Base-by-base conservation (phyloP, 2,113 vertebrate genomes). In the Aleadryas rufinucha region DNA sequence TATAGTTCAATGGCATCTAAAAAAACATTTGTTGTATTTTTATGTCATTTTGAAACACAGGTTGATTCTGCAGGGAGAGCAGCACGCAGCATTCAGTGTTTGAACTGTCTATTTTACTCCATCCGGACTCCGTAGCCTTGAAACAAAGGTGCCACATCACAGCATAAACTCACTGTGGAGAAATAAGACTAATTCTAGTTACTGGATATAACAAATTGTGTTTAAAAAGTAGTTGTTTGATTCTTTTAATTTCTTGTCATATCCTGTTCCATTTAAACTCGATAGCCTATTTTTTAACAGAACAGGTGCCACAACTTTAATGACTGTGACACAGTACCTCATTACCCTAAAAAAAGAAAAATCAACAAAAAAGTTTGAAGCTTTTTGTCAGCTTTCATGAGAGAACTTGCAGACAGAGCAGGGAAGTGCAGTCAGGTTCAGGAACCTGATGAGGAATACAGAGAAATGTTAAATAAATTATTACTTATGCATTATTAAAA, bases 381-480 rank as follows among this genome's bases (percentile, higher is more conserved):
- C 18, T 83, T 71, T 35, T 72, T 85, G 50, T 85, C 66, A 65
- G 1, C 47, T 88, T 81, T 60, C n/a, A 45, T 16, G 16, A 81
- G 41, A 88, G 41, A 76, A 54, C 30, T 72, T 89, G 57, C 71
- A 89, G 64, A 61, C 53, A 78, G 78, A 96, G 64, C 56, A 87
- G 69, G n/a, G 57, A 89, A 86, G 42, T 24, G 22, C 41, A 70
- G 65, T 53, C 66, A 89, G 61, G 72, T 75, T 89, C 64, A 69
- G 83, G 86, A 94, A 75, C 85, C 57, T 60, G 64, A 90, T 56
- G 68, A 95, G 53, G 64, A 95, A 77, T 92, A 93, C 31, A 78
- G 72, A 84, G 52, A 75, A 89, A 94, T 87, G 88, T 69, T 97
- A 93, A 96, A 95, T 97, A 96, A 97, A 93, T 94, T 88, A 97